Conservation (phyloP, 2,113 vertebrate genomes). For the Psammodynastes pulverulentus region DNA sequence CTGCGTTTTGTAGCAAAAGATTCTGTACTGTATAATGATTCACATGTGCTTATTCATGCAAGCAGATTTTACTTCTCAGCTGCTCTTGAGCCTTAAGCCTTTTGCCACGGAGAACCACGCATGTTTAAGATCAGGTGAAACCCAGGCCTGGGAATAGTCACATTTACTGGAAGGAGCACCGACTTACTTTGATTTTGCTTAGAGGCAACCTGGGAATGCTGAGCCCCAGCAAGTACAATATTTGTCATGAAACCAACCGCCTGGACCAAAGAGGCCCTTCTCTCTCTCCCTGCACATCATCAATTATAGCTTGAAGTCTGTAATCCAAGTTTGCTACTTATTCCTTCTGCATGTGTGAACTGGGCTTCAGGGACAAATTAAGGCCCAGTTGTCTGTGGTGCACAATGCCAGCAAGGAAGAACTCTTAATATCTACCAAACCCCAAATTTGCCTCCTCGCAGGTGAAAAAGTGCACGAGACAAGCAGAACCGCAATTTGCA, state of each 20-base stretch:
- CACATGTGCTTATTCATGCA: background rate
- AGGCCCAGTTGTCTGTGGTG: background rate
- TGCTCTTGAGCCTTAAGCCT: background rate
- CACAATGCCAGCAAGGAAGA: background rate
- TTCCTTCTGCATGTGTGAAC: background rate
- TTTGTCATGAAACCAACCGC: background rate
- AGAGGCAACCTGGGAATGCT: no score
- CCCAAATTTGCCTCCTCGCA: background rate
- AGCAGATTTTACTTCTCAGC: background rate
- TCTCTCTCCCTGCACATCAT: background rate
- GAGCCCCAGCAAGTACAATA: background rate
- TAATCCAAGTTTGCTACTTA: background rate
- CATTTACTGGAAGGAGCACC: background rate
- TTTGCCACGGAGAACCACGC: background rate
- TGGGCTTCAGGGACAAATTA: background rate
- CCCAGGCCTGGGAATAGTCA: background rate
- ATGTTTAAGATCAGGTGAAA: background rate
- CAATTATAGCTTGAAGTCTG: background rate
- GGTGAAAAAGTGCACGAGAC: background rate
- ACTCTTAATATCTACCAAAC: no score
- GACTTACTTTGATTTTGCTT: background rate
- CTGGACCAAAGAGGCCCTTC: no score
- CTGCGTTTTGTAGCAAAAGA: no score
- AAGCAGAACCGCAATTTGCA: background rate
- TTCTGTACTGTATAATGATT: background rate